A percentile compares a stretch with the other conserved stretches of the same genome.
Evolutionary conservation across 2,113 vertebrate species (phyloP).

Genomic region (Lamprotornis superbus): DNA sequence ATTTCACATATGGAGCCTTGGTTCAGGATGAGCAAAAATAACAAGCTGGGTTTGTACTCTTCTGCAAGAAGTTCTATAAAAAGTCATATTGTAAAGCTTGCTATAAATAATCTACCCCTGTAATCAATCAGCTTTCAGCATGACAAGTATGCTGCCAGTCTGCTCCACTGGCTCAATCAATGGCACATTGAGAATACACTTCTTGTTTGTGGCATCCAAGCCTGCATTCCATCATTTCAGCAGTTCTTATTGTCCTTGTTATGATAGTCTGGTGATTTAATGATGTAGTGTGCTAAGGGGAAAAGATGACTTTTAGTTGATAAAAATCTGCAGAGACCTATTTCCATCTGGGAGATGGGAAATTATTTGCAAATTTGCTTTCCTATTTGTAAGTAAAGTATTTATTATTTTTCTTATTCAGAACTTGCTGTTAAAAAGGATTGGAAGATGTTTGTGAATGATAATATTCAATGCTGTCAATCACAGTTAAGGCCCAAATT

Average conservation of each 20-base stretch:
- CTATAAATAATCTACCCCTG: conserved; percentile 39
- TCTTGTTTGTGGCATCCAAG: conserved; percentile 34
- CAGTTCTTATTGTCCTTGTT: conserved; percentile 17
- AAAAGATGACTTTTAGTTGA: conserved; percentile 15
- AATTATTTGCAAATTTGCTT: background rate
- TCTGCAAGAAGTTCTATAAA: background rate
- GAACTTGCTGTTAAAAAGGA: background rate
- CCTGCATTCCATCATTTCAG: conserved; percentile 44
- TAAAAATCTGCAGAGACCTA: background rate
- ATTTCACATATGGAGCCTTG: background rate
- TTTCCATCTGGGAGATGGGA: background rate
- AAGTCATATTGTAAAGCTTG: background rate
- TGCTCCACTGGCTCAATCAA: conserved; percentile 23
- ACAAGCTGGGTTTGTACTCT: background rate
- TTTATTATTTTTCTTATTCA: background rate
- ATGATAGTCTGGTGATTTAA: conserved; percentile 58
- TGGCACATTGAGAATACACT: background rate
- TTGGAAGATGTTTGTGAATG: background rate
- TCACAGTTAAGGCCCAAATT: background rate
- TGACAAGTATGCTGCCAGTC: background rate
- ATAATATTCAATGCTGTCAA: background rate
- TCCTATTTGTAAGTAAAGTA: background rate
- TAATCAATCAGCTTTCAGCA: conserved; percentile 28
- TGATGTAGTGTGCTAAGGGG: background rate
- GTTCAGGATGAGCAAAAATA: background rate